Conservation (phyloP, 1,140 invertebrate species). For the Dendrolimus punctatus region DNA sequence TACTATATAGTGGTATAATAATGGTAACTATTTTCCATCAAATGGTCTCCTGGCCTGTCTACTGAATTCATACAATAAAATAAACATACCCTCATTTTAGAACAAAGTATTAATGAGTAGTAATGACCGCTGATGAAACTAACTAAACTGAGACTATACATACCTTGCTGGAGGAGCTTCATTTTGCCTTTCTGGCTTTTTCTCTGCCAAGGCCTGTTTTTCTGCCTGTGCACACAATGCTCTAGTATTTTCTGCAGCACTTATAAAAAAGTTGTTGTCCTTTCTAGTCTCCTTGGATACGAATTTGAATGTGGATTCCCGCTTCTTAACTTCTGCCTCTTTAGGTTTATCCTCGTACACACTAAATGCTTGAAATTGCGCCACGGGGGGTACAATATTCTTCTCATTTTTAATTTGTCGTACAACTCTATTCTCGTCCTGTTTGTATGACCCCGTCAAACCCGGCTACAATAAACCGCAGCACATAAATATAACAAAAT, state of each 20-base stretch:
- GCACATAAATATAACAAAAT: conserved; percentile 4
- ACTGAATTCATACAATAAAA: too few relatives aligned
- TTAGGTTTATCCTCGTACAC: conserved; percentile 79
- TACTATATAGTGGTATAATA: too few relatives aligned
- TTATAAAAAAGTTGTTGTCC: conserved; percentile 48
- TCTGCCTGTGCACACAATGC: conserved; percentile 38
- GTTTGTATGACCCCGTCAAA: conserved; percentile 57
- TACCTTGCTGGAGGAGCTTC: conserved; percentile 34
- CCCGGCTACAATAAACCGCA: conserved; percentile 36
- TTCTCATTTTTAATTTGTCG: conserved; percentile 64
- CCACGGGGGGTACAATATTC: conserved; percentile 72
- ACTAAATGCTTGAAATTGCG: conserved; percentile 80
- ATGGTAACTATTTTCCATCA: too few relatives aligned
- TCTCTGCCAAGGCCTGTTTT: conserved; percentile 25
- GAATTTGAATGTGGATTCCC: conserved; percentile 61
- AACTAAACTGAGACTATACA: conserved; percentile 3
- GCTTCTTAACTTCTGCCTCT: conserved; percentile 68
- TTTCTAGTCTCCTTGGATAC: conserved; percentile 50
- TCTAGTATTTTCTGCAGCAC: conserved; percentile 49
- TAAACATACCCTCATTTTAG: too few relatives aligned
- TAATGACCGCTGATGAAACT: too few relatives aligned
- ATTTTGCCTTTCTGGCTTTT: conserved; percentile 39
- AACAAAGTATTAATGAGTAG: too few relatives aligned
- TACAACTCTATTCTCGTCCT: conserved; percentile 60
- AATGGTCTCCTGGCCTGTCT: too few relatives aligned